These are phyloP conservation scores for Porphyrio hochstetteri DNA, from an alignment of 2,113 vertebrate species.

Conservation along the genomic window DNA sequence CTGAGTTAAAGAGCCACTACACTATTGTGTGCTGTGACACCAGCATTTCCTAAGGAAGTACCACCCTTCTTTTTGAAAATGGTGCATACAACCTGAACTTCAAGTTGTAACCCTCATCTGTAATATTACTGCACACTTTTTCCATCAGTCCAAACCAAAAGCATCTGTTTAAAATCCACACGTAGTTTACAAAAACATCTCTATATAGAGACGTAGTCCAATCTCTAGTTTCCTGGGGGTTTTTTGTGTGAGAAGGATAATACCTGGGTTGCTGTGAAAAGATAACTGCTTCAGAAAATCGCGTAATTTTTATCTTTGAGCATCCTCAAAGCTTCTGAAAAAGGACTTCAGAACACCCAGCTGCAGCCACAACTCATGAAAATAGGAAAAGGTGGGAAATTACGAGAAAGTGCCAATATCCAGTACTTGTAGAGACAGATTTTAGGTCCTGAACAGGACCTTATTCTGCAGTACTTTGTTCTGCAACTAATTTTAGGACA, in stretches of 20 bases:
- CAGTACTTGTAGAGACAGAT: background rate
- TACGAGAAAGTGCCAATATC: background rate
- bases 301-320: background rate
- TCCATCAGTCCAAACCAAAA: background rate
- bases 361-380: slow-evolving; percentile 39
- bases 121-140: background rate
- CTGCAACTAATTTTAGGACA: background rate
- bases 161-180: background rate
- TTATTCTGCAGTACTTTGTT: background rate
- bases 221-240: background rate
- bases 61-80: background rate
- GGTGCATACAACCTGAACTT: background rate
- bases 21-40: background rate
- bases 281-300: background rate
- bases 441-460: background rate
- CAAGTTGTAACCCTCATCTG: background rate
- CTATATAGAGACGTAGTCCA: background rate
- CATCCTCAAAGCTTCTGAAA: slow-evolving; percentile 12
- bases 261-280: slow-evolving; percentile 5
- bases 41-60: background rate
- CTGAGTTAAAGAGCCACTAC: background rate
- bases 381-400: slow-evolving; percentile 11
- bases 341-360: slow-evolving; percentile 54
- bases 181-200: background rate
- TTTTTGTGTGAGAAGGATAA: background rate